phyloP scores from a whole-genome alignment of 2,113 vertebrate species.

The Grantiella picta region DNA sequence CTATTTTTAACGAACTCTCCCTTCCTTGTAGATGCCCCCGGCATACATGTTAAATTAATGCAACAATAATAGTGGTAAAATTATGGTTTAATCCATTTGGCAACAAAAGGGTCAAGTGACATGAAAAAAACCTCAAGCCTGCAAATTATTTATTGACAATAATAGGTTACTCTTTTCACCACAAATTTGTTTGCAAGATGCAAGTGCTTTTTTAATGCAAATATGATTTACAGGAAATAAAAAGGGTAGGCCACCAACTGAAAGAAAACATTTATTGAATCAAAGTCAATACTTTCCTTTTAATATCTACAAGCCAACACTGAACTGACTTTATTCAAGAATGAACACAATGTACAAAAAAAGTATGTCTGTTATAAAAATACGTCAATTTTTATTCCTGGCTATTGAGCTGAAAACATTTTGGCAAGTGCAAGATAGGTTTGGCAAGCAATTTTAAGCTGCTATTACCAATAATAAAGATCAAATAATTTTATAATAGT shows the following conservation, averaged over 20 bases:
- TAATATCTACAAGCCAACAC: constrained; percentile 86
- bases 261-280: constrained; percentile 84
- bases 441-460: constrained; percentile 51
- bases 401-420: constrained; percentile 68
- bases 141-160: neutral
- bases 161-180: neutral
- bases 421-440: constrained; percentile 67
- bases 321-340: constrained; percentile 80
- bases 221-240: neutral
- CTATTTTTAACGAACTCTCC: neutral
- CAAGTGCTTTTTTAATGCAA: neutral
- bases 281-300: constrained; percentile 79
- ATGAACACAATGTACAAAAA: constrained; percentile 84
- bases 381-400: constrained; percentile 71
- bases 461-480: constrained; percentile 34
- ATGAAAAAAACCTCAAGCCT: neutral
- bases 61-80: neutral
- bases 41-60: neutral
- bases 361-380: constrained; percentile 82
- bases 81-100: neutral
- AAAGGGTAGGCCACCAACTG: constrained; percentile 52
- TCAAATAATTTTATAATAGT: constrained; percentile 8
- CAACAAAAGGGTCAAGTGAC: neutral
- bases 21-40: neutral
- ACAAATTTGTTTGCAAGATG: neutral